Evolutionary conservation across 2,113 vertebrate genomes (phyloP), one percentile per base, ranked within the genome.

Genomic region (Chitala chitala): DNA sequence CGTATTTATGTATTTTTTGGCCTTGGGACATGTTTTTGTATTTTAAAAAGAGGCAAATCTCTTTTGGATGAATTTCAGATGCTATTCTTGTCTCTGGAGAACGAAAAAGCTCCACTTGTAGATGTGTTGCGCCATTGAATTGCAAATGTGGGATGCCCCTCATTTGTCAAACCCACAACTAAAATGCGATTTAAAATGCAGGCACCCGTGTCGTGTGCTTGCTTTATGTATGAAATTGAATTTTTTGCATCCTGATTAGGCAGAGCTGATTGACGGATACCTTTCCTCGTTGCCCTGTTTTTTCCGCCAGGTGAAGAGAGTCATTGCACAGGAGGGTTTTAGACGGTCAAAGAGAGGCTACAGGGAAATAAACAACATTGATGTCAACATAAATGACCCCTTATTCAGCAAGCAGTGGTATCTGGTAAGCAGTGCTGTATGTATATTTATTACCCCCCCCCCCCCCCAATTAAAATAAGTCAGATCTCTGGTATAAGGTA

Each of bases 321-420:
- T 92, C 71, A 81, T 93, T 72, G 93, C 94, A 12, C 97, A 98
- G 77, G 92, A 95, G 78, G 96, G 94, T 31, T 99, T 98, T 79
- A 84, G 86, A 75, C 90, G 97, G 73, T 93, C 90, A 83, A 99
- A 99, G 79, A 82, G 97, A 83, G 97, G 97, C 33, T 99, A 98
- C 77, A 92, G 95, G 85, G 90, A 94, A 77, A 91, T 99, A 80
- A 94, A 94, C 31, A 93, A 95, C 75, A 92, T 95, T 26, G 93
- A 96, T 81, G 92, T 94, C 82, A 98, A 95, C 80, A 95, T 98
- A 92, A 98, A 93, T 0, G 97, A 99, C 80, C 97, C 97, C 70
- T 89, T 99, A 73, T 99, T 98, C 86, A 90, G 91, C 15, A 99
- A 99, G 82, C 97, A 99, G 50, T 99, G 97, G 97, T 99, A 99